These are phyloP conservation scores for Torymus aiolomorphi DNA, from an alignment of 2,888 invertebrate genomes.

Conservation along the genomic window DNA sequence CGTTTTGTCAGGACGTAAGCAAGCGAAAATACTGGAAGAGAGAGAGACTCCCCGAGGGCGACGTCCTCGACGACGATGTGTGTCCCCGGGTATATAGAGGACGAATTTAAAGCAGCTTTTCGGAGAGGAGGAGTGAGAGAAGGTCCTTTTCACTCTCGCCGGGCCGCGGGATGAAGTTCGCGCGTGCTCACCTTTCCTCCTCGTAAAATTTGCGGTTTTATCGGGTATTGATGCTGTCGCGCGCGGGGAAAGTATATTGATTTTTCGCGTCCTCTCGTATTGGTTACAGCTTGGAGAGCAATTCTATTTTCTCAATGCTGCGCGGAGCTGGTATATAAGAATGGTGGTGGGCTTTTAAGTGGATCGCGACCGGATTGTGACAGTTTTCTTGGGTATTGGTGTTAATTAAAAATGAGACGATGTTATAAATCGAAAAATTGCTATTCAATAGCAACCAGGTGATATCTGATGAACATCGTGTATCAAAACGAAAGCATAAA, in stretches of 20 bases:
- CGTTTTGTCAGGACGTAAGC: slow-evolving; percentile 57
- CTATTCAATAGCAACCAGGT: too few species aligned
- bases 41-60: slow-evolving; percentile 2
- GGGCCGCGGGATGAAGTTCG: not conserved
- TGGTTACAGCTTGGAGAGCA: not conserved
- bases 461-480: too few species aligned
- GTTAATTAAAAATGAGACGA: too few species aligned
- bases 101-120: slow-evolving; percentile 35
- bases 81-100: not conserved
- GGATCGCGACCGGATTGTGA: too few species aligned
- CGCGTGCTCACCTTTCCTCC: not conserved
- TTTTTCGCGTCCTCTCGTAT: not conserved
- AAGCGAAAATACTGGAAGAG: slow-evolving; percentile 59
- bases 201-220: slow-evolving; percentile 27
- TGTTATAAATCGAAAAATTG: too few species aligned
- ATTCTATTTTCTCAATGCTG: not conserved
- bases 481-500: too few species aligned
- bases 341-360: too few species aligned
- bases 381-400: too few species aligned
- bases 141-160: slow-evolving; percentile 4
- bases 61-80: slow-evolving; percentile 7
- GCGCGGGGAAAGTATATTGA: slow-evolving; percentile 10
- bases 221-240: slow-evolving; percentile 10
- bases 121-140: not conserved
- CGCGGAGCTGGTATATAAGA: not conserved